Conservation (phyloP, 2,888 invertebrate genomes). For the Mythimna vitellina region DNA sequence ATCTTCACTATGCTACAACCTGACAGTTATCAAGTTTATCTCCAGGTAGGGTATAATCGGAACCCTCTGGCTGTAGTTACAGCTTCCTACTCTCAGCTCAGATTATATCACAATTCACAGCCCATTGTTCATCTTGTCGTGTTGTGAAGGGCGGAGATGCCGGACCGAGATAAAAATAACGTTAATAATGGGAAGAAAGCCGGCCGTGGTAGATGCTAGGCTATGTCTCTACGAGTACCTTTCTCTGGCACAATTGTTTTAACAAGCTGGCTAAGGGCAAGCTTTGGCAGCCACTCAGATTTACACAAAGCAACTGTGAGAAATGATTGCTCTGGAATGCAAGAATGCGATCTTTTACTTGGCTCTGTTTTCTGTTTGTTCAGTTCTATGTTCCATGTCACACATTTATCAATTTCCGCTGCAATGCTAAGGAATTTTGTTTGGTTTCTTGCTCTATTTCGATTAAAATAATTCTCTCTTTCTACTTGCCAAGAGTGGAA, state of each 20-base stretch:
- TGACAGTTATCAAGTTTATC: not conserved
- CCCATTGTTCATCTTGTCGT: conserved; percentile 66
- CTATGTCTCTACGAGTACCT: conserved; percentile 38
- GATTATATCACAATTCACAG: conserved; percentile 60
- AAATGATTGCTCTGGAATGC: conserved; percentile 46
- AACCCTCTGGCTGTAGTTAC: conserved; percentile 16
- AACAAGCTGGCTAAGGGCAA: conserved; percentile 54
- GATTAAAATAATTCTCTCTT: not conserved
- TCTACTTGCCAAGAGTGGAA: not conserved
- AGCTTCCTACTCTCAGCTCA: conserved; percentile 37
- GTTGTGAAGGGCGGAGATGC: conserved; percentile 63
- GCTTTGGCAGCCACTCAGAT: conserved; percentile 40
- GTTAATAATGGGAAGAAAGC: conserved; percentile 62
- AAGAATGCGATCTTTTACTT: conserved; percentile 38
- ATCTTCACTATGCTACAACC: not conserved
- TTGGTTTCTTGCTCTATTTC: conserved; percentile 9
- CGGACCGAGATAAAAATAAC: conserved; percentile 60
- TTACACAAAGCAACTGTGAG: conserved; percentile 41
- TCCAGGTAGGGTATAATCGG: conserved; percentile 5
- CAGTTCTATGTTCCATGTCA: conserved; percentile 8
- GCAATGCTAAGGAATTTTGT: conserved; percentile 23
- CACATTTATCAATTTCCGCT: conserved; percentile 25
- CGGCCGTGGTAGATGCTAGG: conserved; percentile 24
- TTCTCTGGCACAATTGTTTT: conserved; percentile 65
- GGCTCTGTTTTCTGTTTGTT: conserved; percentile 32